A percentile compares a stretch with the other conserved stretches of the same genome.
Conservation (phyloP, 2,113 vertebrate species). For the mouse (Mus musculus) region GRCm39 chr1:194560501-194561000, state of each 20-base stretch:
- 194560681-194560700: background rate
- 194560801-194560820: background rate
- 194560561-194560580: background rate
- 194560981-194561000: background rate
- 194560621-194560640: background rate
- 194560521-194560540: no score
- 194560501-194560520: background rate
- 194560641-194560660: no score
- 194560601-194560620: background rate
- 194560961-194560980: background rate
- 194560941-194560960: background rate
- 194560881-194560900: background rate
- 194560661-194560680: background rate
- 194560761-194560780: background rate
- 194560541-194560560: no score
- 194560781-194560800: background rate
- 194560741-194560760: background rate
- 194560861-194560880: constrained; percentile 12
- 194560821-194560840: background rate
- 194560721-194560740: background rate
- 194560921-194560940: constrained; percentile 1
- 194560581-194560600: background rate
- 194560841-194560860: background rate
- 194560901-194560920: background rate
- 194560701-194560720: background rate